Conservation (phyloP, 2,888 invertebrate species). For the Romanomermis culicivorax region DNA sequence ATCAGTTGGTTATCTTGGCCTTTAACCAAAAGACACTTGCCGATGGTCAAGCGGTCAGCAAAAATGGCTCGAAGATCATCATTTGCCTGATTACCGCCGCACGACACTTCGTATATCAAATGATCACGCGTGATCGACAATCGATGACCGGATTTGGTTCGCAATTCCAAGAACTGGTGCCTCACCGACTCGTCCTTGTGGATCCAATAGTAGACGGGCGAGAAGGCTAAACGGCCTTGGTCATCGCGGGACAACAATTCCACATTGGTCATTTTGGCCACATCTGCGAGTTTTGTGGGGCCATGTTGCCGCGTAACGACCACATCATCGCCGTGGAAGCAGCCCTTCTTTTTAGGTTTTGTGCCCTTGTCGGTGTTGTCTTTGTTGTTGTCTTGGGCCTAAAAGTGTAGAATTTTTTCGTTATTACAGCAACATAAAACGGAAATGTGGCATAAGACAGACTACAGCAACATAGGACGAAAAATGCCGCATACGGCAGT, state of each 20-base stretch:
- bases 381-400: not conserved
- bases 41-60: not conserved
- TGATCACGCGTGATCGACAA: not conserved
- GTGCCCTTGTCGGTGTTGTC: not conserved
- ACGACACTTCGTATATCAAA: not conserved
- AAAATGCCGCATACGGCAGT: too few relatives aligned
- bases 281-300: not conserved
- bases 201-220: not conserved
- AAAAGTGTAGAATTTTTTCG: too few relatives aligned
- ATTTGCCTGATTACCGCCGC: not conserved
- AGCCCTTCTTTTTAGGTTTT: not conserved
- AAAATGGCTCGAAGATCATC: not conserved
- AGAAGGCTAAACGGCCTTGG: not conserved
- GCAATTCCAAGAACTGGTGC: not conserved
- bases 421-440: too few relatives aligned
- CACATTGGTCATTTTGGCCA: not conserved
- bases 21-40: not conserved
- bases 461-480: too few relatives aligned
- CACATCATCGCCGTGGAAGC: slow-evolving; percentile 4
- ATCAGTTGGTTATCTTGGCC: not conserved
- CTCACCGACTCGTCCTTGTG: not conserved
- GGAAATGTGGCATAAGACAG: too few relatives aligned
- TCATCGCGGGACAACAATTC: not conserved
- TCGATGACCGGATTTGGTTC: not conserved
- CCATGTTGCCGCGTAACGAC: not conserved